Evolutionary conservation across 2,888 invertebrate species (phyloP), one percentile per base, ranked within the genome.

Genomic region (Kryphioiulus occultus): DNA sequence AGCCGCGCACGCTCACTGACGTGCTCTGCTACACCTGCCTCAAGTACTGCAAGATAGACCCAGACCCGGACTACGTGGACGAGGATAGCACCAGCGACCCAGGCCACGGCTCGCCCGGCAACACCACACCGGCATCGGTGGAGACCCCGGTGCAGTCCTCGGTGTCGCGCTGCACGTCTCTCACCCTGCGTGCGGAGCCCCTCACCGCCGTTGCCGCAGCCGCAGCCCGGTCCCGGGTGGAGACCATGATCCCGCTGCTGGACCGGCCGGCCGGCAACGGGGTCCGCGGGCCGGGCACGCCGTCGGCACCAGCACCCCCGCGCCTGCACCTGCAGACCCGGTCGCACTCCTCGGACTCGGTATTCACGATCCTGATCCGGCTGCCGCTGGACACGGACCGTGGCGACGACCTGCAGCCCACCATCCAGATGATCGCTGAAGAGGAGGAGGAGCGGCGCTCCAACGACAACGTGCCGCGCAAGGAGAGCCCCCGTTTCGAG

Each of bases 321-420:
- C 88, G 87, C 83, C 87, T 84, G 0, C 87, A 85, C 12, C 26
- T 87, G 53, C 87, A 87, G 82, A 86, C 44, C 88, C 89, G 90
- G 15, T 89, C 89, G 30, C 89, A 89, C 85, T 90, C 90, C 0
- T 89, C 90, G 87, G 90, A 91, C 89, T 91, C 94, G 91, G 96
- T 98, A 83, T 98, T 98, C 93, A 98, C 98, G 88, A 98, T 98
- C 91, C 93, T 98, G 89, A 98, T 98, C 91, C 94, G 96, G 90
- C 93, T 98, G 90, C 97, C 97, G 26, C 94, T 94, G 85, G 89
- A 90, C 39, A 90, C 90, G 83, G 90, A 90, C 30, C 82, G 86
- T n/a, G 88, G 86, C 26, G 47, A 78, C 82, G 89, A 89, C 42
- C 89, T 90, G 42, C 90, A 90, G 83, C 90, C 91, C 59, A 90